Evolutionary conservation across 2,113 vertebrate genomes (phyloP).

Genomic region (Phalacrocorax aristotelis): DNA sequence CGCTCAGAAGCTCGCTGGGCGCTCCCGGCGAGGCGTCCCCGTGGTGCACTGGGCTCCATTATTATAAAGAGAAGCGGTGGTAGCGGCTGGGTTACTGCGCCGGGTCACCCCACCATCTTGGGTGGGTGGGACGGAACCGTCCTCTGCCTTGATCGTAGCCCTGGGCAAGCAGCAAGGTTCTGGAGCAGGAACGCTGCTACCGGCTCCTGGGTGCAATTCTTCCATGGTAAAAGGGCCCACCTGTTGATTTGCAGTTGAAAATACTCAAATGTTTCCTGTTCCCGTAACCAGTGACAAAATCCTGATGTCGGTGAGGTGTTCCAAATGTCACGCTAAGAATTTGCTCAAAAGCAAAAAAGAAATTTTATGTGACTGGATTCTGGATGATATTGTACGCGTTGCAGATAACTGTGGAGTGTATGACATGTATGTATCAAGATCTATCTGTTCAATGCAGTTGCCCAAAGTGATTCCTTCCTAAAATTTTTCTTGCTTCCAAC

Average conservation of each 20-base stretch:
- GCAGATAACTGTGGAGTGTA: background rate
- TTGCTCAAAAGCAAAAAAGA: background rate
- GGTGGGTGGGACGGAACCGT: background rate
- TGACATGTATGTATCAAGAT: fast-evolving
- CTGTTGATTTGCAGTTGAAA: background rate
- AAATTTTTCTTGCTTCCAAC: background rate
- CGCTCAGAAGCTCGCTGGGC: background rate
- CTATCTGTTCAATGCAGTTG: background rate
- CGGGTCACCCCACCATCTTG: background rate
- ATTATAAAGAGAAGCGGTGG: fast-evolving
- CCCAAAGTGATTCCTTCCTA: background rate
- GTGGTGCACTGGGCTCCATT: background rate
- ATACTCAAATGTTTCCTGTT: background rate
- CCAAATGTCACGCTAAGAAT: fast-evolving
- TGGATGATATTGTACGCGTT: fast-evolving
- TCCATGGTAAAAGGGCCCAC: no score
- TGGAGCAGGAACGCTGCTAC: background rate
- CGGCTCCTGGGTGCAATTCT: fast-evolving
- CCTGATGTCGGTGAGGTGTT: background rate
- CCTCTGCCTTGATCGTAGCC: background rate
- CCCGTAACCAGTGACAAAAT: background rate
- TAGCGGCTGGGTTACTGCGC: background rate
- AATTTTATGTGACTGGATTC: fast-evolving
- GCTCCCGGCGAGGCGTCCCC: fast-evolving
- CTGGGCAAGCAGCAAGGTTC: background rate